Base-by-base conservation (phyloP, 2,113 vertebrate species). In the Hymenochirus boettgeri region DNA sequence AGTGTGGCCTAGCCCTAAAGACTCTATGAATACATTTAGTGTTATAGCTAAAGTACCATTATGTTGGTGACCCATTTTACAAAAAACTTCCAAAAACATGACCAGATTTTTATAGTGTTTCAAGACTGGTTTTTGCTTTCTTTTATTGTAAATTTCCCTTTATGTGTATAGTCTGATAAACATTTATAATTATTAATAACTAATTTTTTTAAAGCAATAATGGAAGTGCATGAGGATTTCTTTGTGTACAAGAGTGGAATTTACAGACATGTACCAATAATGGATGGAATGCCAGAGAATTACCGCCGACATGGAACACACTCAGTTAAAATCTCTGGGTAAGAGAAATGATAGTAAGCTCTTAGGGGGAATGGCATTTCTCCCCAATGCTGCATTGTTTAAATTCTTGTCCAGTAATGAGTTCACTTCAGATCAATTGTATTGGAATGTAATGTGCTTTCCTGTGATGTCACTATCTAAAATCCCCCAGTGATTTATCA, bases 211-310 rank as follows among this genome's bases (percentile, higher is more conserved):
- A 1, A 85, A 99, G 95, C 95, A 35, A 92, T 99, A 74, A 89
- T 99, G 92, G 94, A 98, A 71, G 95, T 98, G 45, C 92, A 99
- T 0, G 96, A 98, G 76, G 96, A 99, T 77, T 97, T 99, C 85
- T 99, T 98, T 81, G 77, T 91, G 73, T 99, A 99, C 75, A 82
- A 86, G 76, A 83, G 79, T 0, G 96, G 96, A 54, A 87, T 99
- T 80, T 99, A 97, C 57, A 89, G 85, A 57, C 93, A 97, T 83
- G 92, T 89, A 0, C 86, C 91, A 0, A 87, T 90, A 77, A 95
- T 86, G 17, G 75, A 79, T 15, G 78, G 82, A 71, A 93, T 89
- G 70, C 86, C 90, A 0, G 74, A 83, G 2, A 80, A 77, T 4
- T 90, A 90, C 76, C 92, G 87, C 52, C 85, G 87, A 19, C 95